A percentile compares a stretch with the other conserved stretches of the same genome.
phyloP scores from a whole-genome alignment of 2,113 vertebrate genomes.

The Colinus virginianus region DNA sequence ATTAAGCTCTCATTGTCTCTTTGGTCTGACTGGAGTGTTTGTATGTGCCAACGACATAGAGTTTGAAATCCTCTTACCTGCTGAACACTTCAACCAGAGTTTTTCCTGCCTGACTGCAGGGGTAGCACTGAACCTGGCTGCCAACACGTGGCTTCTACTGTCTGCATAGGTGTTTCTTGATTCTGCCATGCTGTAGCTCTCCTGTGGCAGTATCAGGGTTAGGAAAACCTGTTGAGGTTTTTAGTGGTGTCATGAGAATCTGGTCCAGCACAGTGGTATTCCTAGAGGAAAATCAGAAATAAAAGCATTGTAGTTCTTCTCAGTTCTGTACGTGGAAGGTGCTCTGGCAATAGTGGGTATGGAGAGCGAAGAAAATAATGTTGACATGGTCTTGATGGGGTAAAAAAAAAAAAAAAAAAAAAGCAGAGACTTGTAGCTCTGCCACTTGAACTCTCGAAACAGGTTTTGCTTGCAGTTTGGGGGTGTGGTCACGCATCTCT shows the following conservation, averaged over 20 bases:
- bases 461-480: constrained; percentile 52
- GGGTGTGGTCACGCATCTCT: constrained; percentile 7
- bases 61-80: neutral
- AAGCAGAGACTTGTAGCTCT: neutral
- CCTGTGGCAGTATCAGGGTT: neutral
- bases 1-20: neutral
- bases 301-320: neutral
- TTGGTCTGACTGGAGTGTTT: neutral
- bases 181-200: neutral
- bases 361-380: neutral
- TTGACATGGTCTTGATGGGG: neutral
- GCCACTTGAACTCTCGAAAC: constrained; percentile 33
- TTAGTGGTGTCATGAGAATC: neutral
- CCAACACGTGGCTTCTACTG: neutral
- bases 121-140: neutral
- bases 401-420: neutral
- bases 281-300: neutral
- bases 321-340: neutral
- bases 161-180: neutral
- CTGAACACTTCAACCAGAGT: neutral
- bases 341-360: neutral
- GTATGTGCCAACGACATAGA: neutral
- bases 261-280: neutral
- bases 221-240: neutral
- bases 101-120: neutral